These are phyloP conservation scores for Bradypus variegatus DNA, from an alignment of 2,797 vertebrate species.

Conservation along the genomic window DNA sequence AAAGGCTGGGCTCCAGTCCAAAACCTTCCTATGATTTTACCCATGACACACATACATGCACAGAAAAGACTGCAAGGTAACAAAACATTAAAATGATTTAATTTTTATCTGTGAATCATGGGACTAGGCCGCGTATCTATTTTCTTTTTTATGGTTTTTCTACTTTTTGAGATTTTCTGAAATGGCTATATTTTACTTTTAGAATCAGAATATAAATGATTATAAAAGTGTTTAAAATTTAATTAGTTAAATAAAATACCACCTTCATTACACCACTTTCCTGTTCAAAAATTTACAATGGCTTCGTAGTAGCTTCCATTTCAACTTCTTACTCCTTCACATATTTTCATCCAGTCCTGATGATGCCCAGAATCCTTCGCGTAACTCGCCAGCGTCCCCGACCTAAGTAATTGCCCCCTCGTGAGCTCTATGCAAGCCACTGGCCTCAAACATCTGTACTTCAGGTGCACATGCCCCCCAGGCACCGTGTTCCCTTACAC, in stretches of 20 bases:
- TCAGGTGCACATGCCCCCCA: neutral
- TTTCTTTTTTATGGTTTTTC: conserved; percentile 25
- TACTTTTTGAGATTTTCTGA: neutral
- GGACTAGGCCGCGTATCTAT: neutral
- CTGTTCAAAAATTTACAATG: neutral
- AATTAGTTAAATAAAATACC: conserved; percentile 34
- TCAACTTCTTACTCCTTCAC: neutral
- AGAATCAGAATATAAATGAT: conserved; percentile 2
- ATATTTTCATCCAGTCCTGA: neutral
- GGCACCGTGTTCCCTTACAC: fast-evolving
- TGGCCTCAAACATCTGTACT: fast-evolving
- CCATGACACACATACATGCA: neutral
- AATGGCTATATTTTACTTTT: conserved; percentile 21
- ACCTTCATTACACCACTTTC: conserved; percentile 5
- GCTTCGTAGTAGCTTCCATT: neutral
- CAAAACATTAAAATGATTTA: neutral
- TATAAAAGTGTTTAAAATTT: neutral
- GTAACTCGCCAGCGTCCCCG: neutral
- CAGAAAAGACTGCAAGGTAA: neutral
- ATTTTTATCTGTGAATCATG: neutral
- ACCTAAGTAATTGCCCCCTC: neutral
- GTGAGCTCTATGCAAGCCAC: neutral
- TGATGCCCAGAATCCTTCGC: neutral
- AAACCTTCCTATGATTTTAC: neutral
- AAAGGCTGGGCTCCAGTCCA: neutral